A percentile compares a stretch with the other conserved stretches of the same genome.
Evolutionary conservation across 2,113 vertebrate species (phyloP).

Genomic region (Sinocyclocheilus anshuiensis): DNA sequence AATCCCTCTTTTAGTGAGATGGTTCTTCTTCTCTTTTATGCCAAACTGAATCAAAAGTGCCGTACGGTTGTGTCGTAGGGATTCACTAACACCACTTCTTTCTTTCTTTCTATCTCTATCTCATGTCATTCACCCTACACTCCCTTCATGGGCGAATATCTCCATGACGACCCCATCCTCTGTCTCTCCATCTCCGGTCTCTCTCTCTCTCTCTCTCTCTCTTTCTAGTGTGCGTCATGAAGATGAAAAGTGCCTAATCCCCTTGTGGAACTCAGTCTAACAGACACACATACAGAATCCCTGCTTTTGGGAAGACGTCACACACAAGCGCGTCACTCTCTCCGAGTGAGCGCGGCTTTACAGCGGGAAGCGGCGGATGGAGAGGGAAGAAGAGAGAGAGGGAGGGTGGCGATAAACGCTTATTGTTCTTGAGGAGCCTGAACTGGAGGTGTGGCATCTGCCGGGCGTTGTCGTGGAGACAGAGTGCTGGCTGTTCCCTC

Average conservation of each 20-base stretch:
- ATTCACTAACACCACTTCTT: conserved; percentile 17
- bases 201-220: conserved; percentile 3
- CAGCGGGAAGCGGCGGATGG: conserved; percentile 32
- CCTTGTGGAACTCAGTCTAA: conserved; percentile 55
- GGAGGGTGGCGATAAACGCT: conserved; percentile 58
- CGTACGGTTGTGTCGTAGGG: not conserved
- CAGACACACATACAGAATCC: conserved; percentile 55
- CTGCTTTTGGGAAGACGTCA: conserved; percentile 54
- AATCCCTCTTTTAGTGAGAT: not conserved
- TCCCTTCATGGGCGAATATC: conserved; percentile 56
- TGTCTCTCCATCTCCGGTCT: conserved; percentile 32
- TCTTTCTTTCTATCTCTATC: conserved; percentile 11
- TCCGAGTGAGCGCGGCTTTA: conserved; percentile 50
- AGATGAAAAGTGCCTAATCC: conserved; percentile 58
- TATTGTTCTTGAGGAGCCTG: conserved; percentile 60
- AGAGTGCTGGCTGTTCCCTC: conserved; percentile 56
- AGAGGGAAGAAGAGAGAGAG: conserved; percentile 28
- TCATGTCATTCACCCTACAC: conserved; percentile 56
- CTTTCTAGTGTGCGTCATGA: conserved; percentile 52
- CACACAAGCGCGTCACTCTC: conserved; percentile 51
- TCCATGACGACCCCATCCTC: conserved; percentile 61
- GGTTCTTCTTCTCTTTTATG: not conserved
- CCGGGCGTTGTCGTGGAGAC: conserved; percentile 64
- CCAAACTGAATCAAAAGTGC: not conserved
- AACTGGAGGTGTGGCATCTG: conserved; percentile 62